Evolutionary conservation across 37 sponge, comb jelly and placozoan genomes (phyloP), one percentile per base, ranked within the genome.

Genomic region (Axinella damicornis): DNA sequence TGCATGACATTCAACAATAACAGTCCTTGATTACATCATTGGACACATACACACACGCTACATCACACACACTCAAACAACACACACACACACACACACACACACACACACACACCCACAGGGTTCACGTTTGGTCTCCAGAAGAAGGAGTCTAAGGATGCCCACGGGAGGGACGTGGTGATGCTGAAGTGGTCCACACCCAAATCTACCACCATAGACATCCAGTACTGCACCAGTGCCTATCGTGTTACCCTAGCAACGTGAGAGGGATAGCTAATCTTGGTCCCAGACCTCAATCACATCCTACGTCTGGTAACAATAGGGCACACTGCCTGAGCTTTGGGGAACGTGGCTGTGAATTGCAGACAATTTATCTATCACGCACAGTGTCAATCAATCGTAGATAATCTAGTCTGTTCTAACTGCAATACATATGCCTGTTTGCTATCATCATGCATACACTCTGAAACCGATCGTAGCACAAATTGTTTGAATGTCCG

Each of bases 201-300:
- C 67, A 88, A 87, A 34, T 67, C 79, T 14, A 77, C 81, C 33
- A 39, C 82, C 32, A 69, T 83, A 6, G 97, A 96, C 11, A 62
- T 93, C 38, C 91, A 88, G 71, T 75, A 65, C 61, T 96, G 94
- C 59, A 85, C 97, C 64, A 88, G 92, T 54, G 90, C 92, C 63
- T 93, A 86, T 74, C 83, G 97, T 15, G 92, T 96, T 65, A 91
- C 97, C 31, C 97, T 14, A 93, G 78, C 31, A 76, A 91, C 65
- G 95, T 92, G 46, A 73, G 91, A 62, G 46, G 46, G 46, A 9
- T 9, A 12, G n/a, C n/a, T n/a, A n/a, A n/a, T n/a, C n/a, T n/a
- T n/a, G n/a, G n/a, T n/a, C n/a, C n/a, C n/a, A n/a, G n/a, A n/a
- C n/a, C n/a, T n/a, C n/a, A n/a, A n/a, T n/a, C n/a, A n/a, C n/a